phyloP scores from a whole-genome alignment of 2,113 vertebrate species.

The Tupaia chinensis region DNA sequence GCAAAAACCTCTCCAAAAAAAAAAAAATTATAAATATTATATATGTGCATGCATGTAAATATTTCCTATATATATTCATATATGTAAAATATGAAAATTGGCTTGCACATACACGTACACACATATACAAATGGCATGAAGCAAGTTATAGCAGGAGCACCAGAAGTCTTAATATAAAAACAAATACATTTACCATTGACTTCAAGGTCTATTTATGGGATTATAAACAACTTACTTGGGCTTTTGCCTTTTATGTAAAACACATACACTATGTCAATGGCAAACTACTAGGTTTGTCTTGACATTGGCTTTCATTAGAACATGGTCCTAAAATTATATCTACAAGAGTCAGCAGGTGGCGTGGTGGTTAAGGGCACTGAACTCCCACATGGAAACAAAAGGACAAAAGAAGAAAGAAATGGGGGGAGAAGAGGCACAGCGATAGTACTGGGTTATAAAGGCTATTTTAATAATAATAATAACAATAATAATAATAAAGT shows the following conservation, averaged over 20 bases:
- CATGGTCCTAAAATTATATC: slow-evolving; percentile 35
- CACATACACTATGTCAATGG: not conserved
- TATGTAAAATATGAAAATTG: not conserved
- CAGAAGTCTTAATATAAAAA: slow-evolving; percentile 38
- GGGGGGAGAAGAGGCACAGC: too few relatives aligned
- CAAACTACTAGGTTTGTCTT: not conserved
- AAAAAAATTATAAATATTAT: not conserved
- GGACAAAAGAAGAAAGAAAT: too few relatives aligned
- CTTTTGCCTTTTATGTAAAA: slow-evolving; percentile 20
- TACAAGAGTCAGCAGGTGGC: not conserved
- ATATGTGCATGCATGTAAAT: not conserved
- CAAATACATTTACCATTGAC: slow-evolving; percentile 56
- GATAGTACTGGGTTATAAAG: too few relatives aligned
- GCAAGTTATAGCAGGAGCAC: not conserved
- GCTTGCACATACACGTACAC: not conserved
- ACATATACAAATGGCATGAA: not conserved
- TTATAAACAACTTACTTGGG: slow-evolving; percentile 28
- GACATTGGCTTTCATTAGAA: slow-evolving; percentile 36
- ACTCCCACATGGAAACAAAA: too few relatives aligned
- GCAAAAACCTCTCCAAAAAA: too few relatives aligned
- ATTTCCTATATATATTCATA: too few relatives aligned
- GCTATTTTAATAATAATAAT: too few relatives aligned
- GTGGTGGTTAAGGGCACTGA: too few relatives aligned
- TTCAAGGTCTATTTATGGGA: slow-evolving; percentile 44
- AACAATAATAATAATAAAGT: too few relatives aligned